phyloP scores from a whole-genome alignment of 1,140 invertebrate species.

The Magallana angulata region DNA sequence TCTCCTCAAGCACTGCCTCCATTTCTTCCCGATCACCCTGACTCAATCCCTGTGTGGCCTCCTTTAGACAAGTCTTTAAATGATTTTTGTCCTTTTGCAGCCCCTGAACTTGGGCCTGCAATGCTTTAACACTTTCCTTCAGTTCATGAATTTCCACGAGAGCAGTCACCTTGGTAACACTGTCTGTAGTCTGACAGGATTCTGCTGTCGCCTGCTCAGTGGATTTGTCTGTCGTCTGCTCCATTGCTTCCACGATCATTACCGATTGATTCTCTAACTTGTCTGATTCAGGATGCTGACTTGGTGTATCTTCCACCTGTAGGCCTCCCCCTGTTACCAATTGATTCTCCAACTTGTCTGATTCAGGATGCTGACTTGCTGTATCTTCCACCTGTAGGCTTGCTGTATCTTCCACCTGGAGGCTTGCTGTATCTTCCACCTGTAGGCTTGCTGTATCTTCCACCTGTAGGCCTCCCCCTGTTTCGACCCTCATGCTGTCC shows the following conservation, averaged over 20 bases:
- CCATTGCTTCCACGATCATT: too few species aligned
- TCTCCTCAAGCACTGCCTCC: conserved; percentile 28
- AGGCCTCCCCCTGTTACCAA: too few species aligned
- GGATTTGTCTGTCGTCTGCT: too few species aligned
- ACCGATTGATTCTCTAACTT: too few species aligned
- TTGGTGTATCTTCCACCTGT: too few species aligned
- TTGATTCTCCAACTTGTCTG: too few species aligned
- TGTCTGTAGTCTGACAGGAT: neutral
- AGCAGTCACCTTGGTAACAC: neutral
- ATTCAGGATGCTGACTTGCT: too few species aligned
- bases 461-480: neutral
- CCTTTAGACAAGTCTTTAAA: conserved; percentile 13
- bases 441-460: too few species aligned
- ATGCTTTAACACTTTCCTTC: conserved; percentile 39
- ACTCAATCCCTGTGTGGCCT: neutral
- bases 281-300: too few species aligned
- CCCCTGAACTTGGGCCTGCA: neutral
- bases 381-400: too few species aligned
- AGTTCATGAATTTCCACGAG: conserved; percentile 36
- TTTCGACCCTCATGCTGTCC: neutral
- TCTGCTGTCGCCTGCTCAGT: neutral
- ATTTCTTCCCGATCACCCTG: conserved; percentile 38
- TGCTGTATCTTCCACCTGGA: too few species aligned
- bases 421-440: too few species aligned
- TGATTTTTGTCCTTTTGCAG: conserved; percentile 42